Base-by-base conservation (phyloP, 2,797 vertebrate genomes). In the Acestrorhynchus altus region DNA sequence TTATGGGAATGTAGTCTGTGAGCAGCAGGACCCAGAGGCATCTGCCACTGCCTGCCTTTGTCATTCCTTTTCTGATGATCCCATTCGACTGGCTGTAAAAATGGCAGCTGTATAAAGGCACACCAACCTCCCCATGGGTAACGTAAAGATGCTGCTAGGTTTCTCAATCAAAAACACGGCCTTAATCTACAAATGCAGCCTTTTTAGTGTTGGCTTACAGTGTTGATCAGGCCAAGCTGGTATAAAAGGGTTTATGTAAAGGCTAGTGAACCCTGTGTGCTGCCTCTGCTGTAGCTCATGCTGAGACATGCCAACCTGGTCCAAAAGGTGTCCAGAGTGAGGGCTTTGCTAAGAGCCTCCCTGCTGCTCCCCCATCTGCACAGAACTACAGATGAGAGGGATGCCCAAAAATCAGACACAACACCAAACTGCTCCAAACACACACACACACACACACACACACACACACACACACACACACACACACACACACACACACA, bases 291-390 rank as follows among this genome's bases (percentile, higher is more conserved):
- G 71, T 46, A 49, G 57, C 26, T 67, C 76, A 66, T 44, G 47
- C 70, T 39, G 35, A 51, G 72, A 69, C n/a, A 59, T 7, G 35
- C 67, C 39, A 63, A 54, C 20, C 57, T 20, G 22, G 70, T 77
- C 81, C 81, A 80, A 73, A 40, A 66, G 8, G 24, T 47, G 54
- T 56, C 66, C 59, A 20, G 28, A 67, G 40, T n/a, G 18, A 80
- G 47, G n/a, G 65, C 52, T 76, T 71, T 46, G 35, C 46, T 83
- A 73, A 80, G 73, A 26, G 72, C 78, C 71, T 66, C 64, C 82
- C 78, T 74, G 71, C 78, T 71, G 82, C 40, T 74, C 57, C 71
- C 72, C 82, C 78, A 80, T 80, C 72, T 80, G 74, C 61, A 74
- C 78, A 71, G 74, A 60, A 73, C 61, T 59, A 40, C 22, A 42